Conservation (phyloP, 2,113 vertebrate genomes). For the Thunnus maccoyii region DNA sequence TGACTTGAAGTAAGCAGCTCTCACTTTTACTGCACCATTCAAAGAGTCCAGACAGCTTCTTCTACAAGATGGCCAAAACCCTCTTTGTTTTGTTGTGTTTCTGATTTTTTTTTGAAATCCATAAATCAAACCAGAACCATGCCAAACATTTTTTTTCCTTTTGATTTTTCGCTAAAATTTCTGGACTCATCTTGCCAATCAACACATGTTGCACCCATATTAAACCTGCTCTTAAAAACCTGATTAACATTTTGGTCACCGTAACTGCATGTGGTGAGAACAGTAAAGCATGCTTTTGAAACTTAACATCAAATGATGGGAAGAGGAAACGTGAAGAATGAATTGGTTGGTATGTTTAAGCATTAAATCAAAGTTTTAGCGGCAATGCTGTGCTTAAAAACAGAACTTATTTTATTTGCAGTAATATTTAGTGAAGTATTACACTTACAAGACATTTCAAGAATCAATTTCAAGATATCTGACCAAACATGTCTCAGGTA, state of each 20-base stretch:
- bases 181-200: conserved; percentile 83
- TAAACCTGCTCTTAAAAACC: conserved; percentile 46
- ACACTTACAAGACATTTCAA: neutral
- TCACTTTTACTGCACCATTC: conserved; percentile 19
- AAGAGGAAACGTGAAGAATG: conserved; percentile 19
- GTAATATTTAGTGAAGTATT: neutral
- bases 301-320: conserved; percentile 37
- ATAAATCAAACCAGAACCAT: conserved; percentile 73
- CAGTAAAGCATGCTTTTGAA: conserved; percentile 67
- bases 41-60: conserved; percentile 69
- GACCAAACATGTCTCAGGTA: conserved; percentile 52
- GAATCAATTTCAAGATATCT: conserved; percentile 15
- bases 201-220: conserved; percentile 77
- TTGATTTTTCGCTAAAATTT: conserved; percentile 41
- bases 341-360: conserved; percentile 15
- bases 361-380: neutral
- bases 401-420: neutral
- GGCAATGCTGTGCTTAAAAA: neutral
- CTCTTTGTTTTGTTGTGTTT: conserved; percentile 62
- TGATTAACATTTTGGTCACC: conserved; percentile 70
- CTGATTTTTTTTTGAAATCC: conserved; percentile 66
- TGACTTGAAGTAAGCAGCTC: conserved; percentile 1
- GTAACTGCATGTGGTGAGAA: conserved; percentile 70
- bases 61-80: conserved; percentile 73
- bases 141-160: conserved; percentile 24